phyloP scores from a whole-genome alignment of 2,113 vertebrate genomes.

The Thoracochromis brauschi region DNA sequence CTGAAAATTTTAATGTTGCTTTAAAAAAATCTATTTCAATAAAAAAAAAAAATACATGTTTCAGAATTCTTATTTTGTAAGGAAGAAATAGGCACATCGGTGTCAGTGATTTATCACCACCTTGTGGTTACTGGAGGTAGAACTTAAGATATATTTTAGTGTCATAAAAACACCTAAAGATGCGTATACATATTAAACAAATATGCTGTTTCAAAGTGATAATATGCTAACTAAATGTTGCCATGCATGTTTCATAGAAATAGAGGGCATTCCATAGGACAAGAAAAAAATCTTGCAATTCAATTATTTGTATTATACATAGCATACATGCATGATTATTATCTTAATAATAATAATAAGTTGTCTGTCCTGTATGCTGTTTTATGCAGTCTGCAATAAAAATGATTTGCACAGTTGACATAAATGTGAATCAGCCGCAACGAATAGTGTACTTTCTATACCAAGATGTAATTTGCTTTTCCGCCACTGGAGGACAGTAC shows the following conservation, averaged over 20 bases:
- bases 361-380: background rate
- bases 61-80: background rate
- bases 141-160: background rate
- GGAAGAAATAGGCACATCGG: background rate
- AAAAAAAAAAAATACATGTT: background rate
- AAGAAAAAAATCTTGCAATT: background rate
- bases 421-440: background rate
- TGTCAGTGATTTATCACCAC: constrained; percentile 38
- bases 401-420: background rate
- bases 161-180: background rate
- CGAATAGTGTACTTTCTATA: background rate
- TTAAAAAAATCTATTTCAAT: background rate
- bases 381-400: background rate
- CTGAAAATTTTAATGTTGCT: background rate
- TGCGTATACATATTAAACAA: background rate
- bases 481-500: constrained; percentile 54
- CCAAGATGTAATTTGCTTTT: background rate
- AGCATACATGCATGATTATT: background rate
- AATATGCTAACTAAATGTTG: background rate
- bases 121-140: constrained; percentile 33
- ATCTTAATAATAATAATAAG: background rate
- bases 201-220: background rate
- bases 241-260: background rate
- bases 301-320: background rate
- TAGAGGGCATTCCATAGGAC: background rate